A percentile compares a stretch with the other conserved stretches of the same genome.
Conservation (phyloP, 2,797 vertebrate species). For the Tokudaia muenninki region DNA sequence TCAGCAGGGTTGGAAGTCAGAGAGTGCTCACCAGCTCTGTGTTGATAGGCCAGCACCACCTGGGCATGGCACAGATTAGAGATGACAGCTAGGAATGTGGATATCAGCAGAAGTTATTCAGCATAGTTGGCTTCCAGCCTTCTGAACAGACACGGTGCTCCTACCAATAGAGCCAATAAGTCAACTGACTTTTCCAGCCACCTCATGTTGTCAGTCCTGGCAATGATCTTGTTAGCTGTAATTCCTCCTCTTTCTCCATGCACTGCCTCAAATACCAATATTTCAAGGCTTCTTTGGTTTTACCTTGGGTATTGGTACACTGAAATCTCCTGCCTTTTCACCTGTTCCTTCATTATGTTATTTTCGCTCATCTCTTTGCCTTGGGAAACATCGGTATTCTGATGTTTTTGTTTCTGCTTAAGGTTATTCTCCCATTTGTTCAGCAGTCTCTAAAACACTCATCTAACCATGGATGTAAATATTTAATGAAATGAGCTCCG, state of each 20-base stretch:
- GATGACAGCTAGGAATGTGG: not conserved
- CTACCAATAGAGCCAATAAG: not conserved
- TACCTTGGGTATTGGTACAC: not conserved
- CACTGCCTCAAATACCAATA: not conserved
- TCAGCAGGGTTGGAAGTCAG: not conserved
- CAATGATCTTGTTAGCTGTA: not conserved
- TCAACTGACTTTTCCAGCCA: not conserved
- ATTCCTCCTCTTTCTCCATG: not conserved
- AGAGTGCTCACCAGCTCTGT: not conserved
- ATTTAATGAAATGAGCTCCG: not conserved
- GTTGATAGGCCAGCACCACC: fast-evolving
- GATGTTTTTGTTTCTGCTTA: not conserved
- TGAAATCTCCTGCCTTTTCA: not conserved
- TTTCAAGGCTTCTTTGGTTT: slow-evolving; percentile 37
- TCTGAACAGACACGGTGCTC: not conserved
- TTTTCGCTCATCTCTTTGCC: not conserved
- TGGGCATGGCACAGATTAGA: not conserved
- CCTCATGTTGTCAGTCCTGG: not conserved
- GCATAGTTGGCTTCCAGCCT: not conserved
- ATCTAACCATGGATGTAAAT: not conserved
- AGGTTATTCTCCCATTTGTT: slow-evolving; percentile 6
- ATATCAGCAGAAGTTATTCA: not conserved
- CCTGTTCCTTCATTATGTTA: not conserved
- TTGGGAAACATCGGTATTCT: not conserved
- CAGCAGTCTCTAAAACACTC: not conserved